phyloP scores from a whole-genome alignment of 2,888 invertebrate genomes.

The Microplitis deprimator region DNA sequence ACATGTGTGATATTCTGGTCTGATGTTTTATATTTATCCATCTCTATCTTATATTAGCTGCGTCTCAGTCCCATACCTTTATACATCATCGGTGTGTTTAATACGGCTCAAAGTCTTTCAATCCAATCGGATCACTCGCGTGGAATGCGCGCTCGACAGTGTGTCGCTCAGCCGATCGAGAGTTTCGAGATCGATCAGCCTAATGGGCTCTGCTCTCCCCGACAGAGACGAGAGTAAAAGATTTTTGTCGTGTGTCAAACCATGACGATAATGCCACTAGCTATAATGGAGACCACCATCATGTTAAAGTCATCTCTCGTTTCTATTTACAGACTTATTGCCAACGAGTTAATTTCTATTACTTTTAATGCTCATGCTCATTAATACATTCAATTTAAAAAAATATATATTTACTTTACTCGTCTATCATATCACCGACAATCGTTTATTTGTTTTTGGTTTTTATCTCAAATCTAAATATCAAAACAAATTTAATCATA shows the following conservation, averaged over 20 bases:
- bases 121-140: constrained; percentile 19
- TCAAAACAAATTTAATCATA: neutral
- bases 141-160: constrained; percentile 26
- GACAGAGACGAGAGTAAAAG: constrained; percentile 9
- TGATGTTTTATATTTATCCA: neutral
- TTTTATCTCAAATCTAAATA: neutral
- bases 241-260: constrained; percentile 17
- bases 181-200: constrained; percentile 38
- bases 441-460: neutral
- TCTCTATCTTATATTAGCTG: constrained; percentile 8
- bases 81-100: neutral
- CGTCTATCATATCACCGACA: neutral
- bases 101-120: constrained; percentile 19
- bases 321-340: constrained; percentile 2
- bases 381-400: neutral
- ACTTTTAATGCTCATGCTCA: neutral
- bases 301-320: neutral
- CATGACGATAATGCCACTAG: constrained; percentile 27
- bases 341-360: constrained; percentile 13
- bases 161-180: constrained; percentile 36
- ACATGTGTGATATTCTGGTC: neutral
- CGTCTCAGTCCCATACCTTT: constrained; percentile 1
- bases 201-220: constrained; percentile 26
- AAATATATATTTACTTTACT: neutral
- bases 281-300: constrained; percentile 26